Conservation (phyloP, 2,113 vertebrate genomes). For the Myrmophylax atrothorax region DNA sequence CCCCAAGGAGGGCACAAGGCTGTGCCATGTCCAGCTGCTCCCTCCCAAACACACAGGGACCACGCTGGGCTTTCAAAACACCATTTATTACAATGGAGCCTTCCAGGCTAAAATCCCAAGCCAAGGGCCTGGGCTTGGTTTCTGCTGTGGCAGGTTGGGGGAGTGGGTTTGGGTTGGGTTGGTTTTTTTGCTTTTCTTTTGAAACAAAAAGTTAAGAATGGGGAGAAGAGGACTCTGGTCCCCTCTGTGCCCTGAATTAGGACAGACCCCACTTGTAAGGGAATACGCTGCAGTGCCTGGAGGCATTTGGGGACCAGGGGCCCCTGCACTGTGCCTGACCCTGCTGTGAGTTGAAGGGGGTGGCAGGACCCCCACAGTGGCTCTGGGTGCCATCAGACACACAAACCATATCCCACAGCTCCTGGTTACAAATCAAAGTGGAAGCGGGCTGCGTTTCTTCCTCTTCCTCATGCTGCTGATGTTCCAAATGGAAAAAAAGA, state of each 20-base stretch:
- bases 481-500: background rate
- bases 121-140: background rate
- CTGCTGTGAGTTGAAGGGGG: background rate
- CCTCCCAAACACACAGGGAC: conserved; percentile 47
- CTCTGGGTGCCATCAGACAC: background rate
- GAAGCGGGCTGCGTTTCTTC: background rate
- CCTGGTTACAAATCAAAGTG: background rate
- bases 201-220: background rate
- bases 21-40: background rate
- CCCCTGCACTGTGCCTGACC: background rate
- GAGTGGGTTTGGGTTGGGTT: background rate
- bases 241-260: background rate
- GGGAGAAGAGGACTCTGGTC: background rate
- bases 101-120: conserved; percentile 45
- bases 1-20: background rate
- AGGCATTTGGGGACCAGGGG: background rate
- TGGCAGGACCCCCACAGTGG: background rate
- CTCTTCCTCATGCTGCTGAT: background rate
- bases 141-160: background rate
- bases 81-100: conserved; percentile 68
- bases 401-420: background rate
- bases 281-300: background rate
- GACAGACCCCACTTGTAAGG: background rate
- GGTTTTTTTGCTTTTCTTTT: background rate
- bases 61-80: conserved; percentile 57